A percentile compares a stretch with the other conserved stretches of the same genome.
phyloP scores from a whole-genome alignment of 2,113 vertebrate species.

The Ochotona curzoniae region DNA sequence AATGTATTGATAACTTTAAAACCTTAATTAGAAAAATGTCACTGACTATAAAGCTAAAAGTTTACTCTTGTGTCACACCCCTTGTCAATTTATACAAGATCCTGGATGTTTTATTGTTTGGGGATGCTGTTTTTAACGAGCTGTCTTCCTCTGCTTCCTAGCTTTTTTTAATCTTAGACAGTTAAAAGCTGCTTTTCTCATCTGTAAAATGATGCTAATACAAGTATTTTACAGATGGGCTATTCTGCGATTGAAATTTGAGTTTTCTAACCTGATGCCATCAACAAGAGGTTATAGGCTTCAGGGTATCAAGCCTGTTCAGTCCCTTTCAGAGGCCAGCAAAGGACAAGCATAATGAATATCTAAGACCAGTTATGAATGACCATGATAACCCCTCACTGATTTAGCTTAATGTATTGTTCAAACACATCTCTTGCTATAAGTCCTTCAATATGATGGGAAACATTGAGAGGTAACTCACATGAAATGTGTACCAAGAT shows the following conservation, averaged over 20 bases:
- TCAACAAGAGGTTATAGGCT: neutral
- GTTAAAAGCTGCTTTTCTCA: conserved; percentile 37
- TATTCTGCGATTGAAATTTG: neutral
- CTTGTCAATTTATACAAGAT: neutral
- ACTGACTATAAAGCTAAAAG: conserved; percentile 14
- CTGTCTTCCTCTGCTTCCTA: conserved; percentile 16
- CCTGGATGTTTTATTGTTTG: neutral
- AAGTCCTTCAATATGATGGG: neutral
- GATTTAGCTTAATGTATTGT: neutral
- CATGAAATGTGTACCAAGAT: neutral
- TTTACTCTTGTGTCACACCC: neutral
- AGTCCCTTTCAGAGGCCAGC: neutral
- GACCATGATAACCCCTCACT: neutral
- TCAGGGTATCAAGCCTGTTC: neutral
- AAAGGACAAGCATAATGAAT: neutral
- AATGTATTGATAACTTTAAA: conserved; percentile 34
- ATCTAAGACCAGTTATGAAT: neutral
- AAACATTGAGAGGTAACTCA: neutral
- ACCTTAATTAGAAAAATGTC: conserved; percentile 4
- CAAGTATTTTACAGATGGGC: neutral
- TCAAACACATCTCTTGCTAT: neutral
- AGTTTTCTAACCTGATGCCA: conserved; percentile 29
- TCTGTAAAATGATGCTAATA: conserved; percentile 38
- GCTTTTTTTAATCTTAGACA: conserved; percentile 22
- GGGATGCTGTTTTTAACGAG: neutral